These are phyloP conservation scores for Himalopsyche kuldschensis DNA, from an alignment of 2,888 invertebrate species.

Conservation along the genomic window DNA sequence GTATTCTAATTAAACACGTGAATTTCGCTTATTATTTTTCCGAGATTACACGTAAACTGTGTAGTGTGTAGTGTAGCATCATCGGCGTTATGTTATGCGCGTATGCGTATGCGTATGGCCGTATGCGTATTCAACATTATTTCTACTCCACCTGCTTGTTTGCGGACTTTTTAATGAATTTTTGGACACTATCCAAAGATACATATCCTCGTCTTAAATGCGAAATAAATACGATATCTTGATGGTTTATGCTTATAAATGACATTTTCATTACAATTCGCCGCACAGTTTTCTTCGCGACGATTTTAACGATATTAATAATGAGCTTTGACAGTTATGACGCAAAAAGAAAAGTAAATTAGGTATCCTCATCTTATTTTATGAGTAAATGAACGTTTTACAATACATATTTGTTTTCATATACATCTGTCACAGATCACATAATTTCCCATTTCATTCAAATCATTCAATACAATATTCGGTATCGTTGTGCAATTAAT, in stretches of 20 bases:
- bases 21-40: too few relatives aligned
- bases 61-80: neutral
- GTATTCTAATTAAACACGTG: too few relatives aligned
- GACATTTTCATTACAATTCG: neutral
- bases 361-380: too few relatives aligned
- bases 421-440: too few relatives aligned
- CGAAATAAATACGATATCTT: neutral
- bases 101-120: too few relatives aligned
- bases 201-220: neutral
- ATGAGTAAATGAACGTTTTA: too few relatives aligned
- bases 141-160: neutral
- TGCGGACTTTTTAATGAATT: neutral
- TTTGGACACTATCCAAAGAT: neutral
- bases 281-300: neutral
- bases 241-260: neutral
- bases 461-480: too few relatives aligned
- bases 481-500: too few relatives aligned
- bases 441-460: too few relatives aligned
- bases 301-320: neutral
- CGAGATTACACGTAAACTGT: too few relatives aligned
- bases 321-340: neutral
- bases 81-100: neutral
- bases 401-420: too few relatives aligned
- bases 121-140: neutral
- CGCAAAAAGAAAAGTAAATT: neutral